phyloP scores from a whole-genome alignment of 2,888 invertebrate species.

The Aleiodes leptofemur region DNA sequence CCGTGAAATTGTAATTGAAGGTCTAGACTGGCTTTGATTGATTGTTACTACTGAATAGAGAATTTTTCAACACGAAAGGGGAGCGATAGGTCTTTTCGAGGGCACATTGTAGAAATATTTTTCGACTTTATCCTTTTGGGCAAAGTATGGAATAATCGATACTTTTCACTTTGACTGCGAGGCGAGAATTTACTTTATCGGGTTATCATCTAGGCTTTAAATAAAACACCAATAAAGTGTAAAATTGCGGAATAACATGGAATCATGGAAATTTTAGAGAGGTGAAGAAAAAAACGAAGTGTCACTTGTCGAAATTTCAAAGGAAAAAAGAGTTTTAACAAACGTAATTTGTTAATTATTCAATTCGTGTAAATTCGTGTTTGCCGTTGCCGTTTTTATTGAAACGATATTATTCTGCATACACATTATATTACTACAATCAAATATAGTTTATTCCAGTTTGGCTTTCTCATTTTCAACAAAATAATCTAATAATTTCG shows the following conservation, averaged over 20 bases:
- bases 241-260: neutral
- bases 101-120: neutral
- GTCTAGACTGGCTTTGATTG: constrained; percentile 22
- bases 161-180: constrained; percentile 23
- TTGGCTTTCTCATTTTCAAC: neutral
- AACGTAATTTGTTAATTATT: neutral
- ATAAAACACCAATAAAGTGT: constrained; percentile 28
- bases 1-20: constrained; percentile 6
- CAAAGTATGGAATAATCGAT: neutral
- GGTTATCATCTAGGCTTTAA: neutral
- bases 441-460: constrained; percentile 4
- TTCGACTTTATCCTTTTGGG: neutral
- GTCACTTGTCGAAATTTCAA: neutral
- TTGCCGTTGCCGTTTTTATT: constrained; percentile 17
- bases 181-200: constrained; percentile 20
- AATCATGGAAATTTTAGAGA: neutral
- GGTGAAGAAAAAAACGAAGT: neutral
- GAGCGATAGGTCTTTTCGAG: neutral
- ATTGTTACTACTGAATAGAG: neutral
- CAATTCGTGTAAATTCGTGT: neutral
- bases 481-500: constrained; percentile 16
- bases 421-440: constrained; percentile 14
- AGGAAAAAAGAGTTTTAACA: neutral
- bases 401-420: constrained; percentile 1
- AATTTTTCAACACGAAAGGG: constrained; percentile 1